Evolutionary conservation across 2,888 invertebrate species (phyloP).

Genomic region (Tetranychus piercei): DNA sequence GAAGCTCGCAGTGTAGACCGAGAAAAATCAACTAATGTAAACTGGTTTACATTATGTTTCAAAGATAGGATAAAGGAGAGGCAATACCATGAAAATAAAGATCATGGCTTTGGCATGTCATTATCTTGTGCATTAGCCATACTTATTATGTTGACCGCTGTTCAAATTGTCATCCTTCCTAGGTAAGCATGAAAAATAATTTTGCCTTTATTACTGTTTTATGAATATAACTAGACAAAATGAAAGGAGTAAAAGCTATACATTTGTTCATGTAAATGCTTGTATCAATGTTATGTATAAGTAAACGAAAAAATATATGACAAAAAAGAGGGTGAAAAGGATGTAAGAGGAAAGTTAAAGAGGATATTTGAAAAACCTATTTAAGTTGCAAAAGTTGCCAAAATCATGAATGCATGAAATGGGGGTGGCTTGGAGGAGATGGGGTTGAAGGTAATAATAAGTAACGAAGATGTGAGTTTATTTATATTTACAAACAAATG

Average conservation of each 20-base stretch:
- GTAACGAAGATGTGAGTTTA: not conserved
- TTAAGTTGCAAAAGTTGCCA: not conserved
- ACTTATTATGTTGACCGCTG: constrained; percentile 51
- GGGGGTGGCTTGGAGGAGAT: not conserved
- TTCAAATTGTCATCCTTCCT: constrained; percentile 61
- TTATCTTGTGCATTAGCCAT: constrained; percentile 53
- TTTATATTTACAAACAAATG: not conserved
- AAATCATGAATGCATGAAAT: not conserved
- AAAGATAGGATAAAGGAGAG: constrained; percentile 65
- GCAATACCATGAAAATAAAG: constrained; percentile 68
- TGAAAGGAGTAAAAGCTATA: no score
- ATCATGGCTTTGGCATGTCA: constrained; percentile 60
- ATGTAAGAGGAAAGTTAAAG: not conserved
- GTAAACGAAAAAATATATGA: not conserved
- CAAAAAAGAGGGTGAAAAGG: not conserved
- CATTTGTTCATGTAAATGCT: no score
- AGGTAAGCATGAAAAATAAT: constrained; percentile 33
- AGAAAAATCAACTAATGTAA: constrained; percentile 72
- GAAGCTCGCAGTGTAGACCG: constrained; percentile 73
- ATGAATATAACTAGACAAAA: not conserved
- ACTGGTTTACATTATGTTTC: constrained; percentile 63
- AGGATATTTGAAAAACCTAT: not conserved
- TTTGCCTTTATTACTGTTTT: not conserved
- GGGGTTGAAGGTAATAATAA: constrained; percentile 1
- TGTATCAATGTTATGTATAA: no score